phyloP scores from a whole-genome alignment of 2,797 vertebrate species.

The Chaetodon trifasciatus region DNA sequence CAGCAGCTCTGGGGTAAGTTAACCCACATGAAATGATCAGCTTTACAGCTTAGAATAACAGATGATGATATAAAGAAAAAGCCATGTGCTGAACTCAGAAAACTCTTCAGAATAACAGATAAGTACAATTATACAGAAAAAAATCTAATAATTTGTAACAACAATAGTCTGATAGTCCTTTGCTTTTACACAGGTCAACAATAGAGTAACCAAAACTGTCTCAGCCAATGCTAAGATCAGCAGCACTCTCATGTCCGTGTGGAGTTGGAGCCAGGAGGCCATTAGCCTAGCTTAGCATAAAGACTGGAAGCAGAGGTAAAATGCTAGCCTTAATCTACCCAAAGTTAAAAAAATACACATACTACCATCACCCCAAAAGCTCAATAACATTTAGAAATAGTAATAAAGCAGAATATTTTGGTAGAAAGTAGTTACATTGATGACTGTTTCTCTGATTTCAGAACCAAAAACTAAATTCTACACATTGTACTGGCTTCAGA shows the following conservation, averaged over 20 bases:
- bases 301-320: not conserved
- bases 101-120: not conserved
- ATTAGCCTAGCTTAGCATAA: not conserved
- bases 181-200: not conserved
- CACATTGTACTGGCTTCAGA: not conserved
- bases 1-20: not conserved
- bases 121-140: not conserved
- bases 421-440: not conserved
- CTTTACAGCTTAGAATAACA: not conserved
- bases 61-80: too few species aligned
- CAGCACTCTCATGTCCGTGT: too few species aligned
- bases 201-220: not conserved
- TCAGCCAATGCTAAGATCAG: not conserved
- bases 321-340: not conserved
- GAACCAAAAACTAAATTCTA: not conserved
- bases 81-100: not conserved
- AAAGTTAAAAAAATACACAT: not conserved
- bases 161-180: not conserved
- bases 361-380: not conserved
- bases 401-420: not conserved
- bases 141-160: not conserved
- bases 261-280: not conserved
- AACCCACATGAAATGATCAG: not conserved
- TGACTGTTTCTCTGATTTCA: not conserved
- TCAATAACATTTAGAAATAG: not conserved